Conservation (phyloP, 2,888 invertebrate genomes). For the Platycnemis pennipes region DNA sequence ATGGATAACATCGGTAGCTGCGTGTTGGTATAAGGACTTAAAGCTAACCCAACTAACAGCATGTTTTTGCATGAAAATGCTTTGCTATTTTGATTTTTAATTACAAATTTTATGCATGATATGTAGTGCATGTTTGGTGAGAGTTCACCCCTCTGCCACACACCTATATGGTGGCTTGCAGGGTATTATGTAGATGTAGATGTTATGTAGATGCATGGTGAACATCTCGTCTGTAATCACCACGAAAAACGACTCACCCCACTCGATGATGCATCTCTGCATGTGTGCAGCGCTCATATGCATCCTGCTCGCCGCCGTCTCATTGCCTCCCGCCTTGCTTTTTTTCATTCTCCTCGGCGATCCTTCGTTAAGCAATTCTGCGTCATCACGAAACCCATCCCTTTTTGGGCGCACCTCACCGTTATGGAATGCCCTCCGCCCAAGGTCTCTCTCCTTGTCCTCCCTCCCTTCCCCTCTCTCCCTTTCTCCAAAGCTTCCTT, state of each 20-base stretch:
- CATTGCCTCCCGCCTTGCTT: not conserved
- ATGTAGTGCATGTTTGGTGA: no score
- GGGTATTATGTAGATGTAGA: no score
- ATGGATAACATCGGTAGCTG: no score
- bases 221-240: not conserved
- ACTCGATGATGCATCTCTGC: not conserved
- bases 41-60: no score
- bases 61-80: no score
- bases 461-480: not conserved
- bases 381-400: conserved; percentile 39
- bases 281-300: not conserved
- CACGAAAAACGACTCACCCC: not conserved
- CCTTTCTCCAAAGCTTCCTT: not conserved
- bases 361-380: conserved; percentile 26
- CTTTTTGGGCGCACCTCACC: conserved; percentile 39
- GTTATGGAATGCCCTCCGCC: conserved; percentile 32
- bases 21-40: no score
- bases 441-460: not conserved
- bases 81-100: no score
- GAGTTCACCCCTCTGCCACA: no score
- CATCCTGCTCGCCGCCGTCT: not conserved
- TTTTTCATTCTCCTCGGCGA: not conserved
- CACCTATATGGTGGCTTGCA: no score
- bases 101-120: no score
- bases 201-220: no score